Conservation (phyloP, 2,888 invertebrate species). For the Spilarctia lutea region DNA sequence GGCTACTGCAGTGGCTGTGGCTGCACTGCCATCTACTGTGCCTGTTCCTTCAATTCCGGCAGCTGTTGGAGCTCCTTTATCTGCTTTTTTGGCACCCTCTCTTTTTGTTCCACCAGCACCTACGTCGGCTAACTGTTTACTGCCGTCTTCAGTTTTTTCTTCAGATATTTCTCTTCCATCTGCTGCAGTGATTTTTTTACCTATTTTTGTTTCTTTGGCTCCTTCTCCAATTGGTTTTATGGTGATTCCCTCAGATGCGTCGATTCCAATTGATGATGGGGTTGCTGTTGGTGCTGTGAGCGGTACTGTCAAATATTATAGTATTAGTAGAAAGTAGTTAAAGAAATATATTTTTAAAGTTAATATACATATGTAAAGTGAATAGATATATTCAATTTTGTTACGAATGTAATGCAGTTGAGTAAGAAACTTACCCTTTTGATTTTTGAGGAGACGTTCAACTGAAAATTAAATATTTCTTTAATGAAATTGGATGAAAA, state of each 20-base stretch:
- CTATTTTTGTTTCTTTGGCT: not conserved
- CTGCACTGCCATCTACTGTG: not conserved
- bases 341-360: not conserved
- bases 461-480: slow-evolving; percentile 8
- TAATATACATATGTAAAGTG: not conserved
- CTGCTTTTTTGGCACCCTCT: not conserved
- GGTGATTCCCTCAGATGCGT: no score
- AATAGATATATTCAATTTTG: not conserved
- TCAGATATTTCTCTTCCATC: not conserved
- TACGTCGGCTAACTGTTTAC: not conserved
- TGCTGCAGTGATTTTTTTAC: not conserved
- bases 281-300: not conserved
- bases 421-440: slow-evolving; percentile 11
- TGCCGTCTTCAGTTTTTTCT: not conserved
- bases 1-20: not conserved
- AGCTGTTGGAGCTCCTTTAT: not conserved
- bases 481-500: not conserved
- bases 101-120: not conserved
- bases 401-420: not conserved
- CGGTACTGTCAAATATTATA: not conserved
- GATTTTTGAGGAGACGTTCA: slow-evolving; percentile 10
- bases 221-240: not conserved
- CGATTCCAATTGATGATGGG: not conserved
- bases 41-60: not conserved
- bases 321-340: not conserved